Conservation (phyloP, 2,113 vertebrate species). For the Zootoca vivipara region DNA sequence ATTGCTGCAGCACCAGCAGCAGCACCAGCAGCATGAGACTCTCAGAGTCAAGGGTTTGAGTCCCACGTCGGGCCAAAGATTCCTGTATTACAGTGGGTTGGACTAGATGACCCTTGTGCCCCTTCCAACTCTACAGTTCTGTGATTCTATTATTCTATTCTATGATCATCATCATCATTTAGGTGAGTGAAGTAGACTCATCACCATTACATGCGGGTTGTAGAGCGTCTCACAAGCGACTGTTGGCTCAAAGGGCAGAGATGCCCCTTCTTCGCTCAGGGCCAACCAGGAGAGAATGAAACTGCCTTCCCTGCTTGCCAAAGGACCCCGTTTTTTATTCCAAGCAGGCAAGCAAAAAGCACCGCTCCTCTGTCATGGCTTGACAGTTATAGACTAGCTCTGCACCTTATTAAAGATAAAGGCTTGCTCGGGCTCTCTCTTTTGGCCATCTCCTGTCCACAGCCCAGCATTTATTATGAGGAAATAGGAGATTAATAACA, state of each 20-base stretch:
- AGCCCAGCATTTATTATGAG: slow-evolving; percentile 70
- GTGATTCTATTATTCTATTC: no score
- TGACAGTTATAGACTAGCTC: slow-evolving; percentile 81
- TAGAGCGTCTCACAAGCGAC: slow-evolving; percentile 39
- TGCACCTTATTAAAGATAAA: slow-evolving; percentile 82
- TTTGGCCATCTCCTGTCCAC: slow-evolving; percentile 67
- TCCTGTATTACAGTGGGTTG: no score
- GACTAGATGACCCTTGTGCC: no score
- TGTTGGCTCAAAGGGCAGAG: slow-evolving; percentile 51
- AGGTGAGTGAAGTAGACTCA: no score
- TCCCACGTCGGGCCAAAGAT: no score
- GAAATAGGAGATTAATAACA: slow-evolving; percentile 65
- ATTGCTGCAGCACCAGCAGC: no score
- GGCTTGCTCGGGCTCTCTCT: slow-evolving; percentile 71
- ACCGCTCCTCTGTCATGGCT: slow-evolving; percentile 67
- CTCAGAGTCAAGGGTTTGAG: no score
- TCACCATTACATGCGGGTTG: slow-evolving; percentile 30
- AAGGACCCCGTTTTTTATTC: slow-evolving; percentile 72
- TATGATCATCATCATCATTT: no score
- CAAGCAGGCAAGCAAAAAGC: slow-evolving; percentile 68
- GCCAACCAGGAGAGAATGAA: slow-evolving; percentile 51
- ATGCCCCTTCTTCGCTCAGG: background rate
- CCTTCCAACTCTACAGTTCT: no score
- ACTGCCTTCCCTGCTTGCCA: slow-evolving; percentile 49
- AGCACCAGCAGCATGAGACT: no score